phyloP scores from a whole-genome alignment of 2,113 vertebrate species.

The Xyrauchen texanus region DNA sequence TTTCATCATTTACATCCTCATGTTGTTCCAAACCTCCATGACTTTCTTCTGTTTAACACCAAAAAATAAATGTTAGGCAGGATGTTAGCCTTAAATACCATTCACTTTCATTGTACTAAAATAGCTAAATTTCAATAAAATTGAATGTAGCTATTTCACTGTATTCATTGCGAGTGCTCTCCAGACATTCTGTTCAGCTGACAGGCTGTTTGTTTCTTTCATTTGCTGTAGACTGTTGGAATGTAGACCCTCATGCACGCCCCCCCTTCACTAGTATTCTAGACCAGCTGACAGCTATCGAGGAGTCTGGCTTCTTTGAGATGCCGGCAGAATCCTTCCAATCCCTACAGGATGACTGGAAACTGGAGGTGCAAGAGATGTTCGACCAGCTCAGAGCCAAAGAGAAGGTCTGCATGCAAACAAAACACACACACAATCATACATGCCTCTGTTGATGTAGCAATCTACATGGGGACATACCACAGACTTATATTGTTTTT shows the following conservation, averaged over 20 bases:
- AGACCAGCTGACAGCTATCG: conserved; percentile 90
- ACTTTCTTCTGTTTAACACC: too few species aligned
- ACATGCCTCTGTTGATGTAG: too few species aligned
- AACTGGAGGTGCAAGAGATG: conserved; percentile 97
- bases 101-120: too few species aligned
- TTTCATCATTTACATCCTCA: too few species aligned
- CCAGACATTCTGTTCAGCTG: conserved; percentile 10
- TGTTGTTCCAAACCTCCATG: too few species aligned
- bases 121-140: too few species aligned
- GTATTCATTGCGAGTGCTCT: too few species aligned
- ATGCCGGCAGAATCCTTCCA: conserved; percentile 97
- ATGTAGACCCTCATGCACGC: conserved; percentile 86
- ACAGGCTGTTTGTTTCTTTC: conserved; percentile 1
- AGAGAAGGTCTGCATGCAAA: conserved; percentile 82
- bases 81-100: too few species aligned
- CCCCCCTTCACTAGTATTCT: conserved; percentile 88
- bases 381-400: conserved; percentile 96
- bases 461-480: too few species aligned
- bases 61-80: too few species aligned
- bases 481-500: too few species aligned
- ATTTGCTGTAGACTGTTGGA: conserved; percentile 87
- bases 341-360: conserved; percentile 97
- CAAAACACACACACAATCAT: background rate
- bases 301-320: conserved; percentile 97
- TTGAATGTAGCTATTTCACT: too few species aligned